A percentile compares a stretch with the other conserved stretches of the same genome.
These are phyloP conservation scores for Mythimna vitellina DNA, from an alignment of 2,888 invertebrate genomes.

Conservation along the genomic window DNA sequence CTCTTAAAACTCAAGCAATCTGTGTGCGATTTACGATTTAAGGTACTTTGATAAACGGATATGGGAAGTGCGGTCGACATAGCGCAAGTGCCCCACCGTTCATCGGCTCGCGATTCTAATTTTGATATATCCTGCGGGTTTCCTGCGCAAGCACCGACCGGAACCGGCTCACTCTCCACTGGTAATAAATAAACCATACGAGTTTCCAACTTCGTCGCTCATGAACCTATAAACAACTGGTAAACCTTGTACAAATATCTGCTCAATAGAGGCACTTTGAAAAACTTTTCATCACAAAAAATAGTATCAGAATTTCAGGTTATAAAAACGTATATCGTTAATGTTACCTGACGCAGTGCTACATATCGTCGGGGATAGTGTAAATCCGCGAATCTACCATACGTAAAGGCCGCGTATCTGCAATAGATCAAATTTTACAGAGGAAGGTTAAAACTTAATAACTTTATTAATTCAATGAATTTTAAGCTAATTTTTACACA, in stretches of 20 bases:
- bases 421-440: no score
- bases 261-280: neutral
- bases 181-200: conserved; percentile 79
- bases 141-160: conserved; percentile 80
- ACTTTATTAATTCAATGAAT: no score
- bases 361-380: no score
- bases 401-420: no score
- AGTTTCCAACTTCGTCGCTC: conserved; percentile 59
- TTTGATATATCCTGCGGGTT: conserved; percentile 84
- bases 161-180: conserved; percentile 77
- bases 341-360: neutral
- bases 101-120: conserved; percentile 84
- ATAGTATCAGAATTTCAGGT: neutral
- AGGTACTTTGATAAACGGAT: conserved; percentile 76
- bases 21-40: conserved; percentile 63
- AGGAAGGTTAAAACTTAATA: no score
- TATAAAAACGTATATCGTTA: neutral
- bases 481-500: no score
- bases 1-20: conserved; percentile 31
- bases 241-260: conserved; percentile 38
- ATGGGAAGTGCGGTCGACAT: conserved; percentile 82
- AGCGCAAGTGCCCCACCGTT: conserved; percentile 78
- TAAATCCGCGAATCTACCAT: no score
- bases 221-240: conserved; percentile 65
- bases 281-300: neutral